Evolutionary conservation across 2,888 invertebrate genomes (phyloP).

Genomic region (Diloba caeruleocephala): DNA sequence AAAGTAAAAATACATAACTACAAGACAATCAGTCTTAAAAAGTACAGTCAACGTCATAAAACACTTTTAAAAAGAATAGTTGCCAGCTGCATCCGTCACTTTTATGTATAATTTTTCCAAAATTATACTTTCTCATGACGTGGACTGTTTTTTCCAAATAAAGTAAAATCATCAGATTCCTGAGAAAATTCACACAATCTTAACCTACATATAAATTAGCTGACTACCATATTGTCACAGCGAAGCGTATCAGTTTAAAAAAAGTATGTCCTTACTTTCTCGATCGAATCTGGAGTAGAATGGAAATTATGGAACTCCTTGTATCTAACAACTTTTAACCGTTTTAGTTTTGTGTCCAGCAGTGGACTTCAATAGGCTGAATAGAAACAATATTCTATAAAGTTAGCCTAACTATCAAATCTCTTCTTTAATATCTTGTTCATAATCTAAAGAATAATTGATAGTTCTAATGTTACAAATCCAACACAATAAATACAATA

Average conservation of each 20-base stretch:
- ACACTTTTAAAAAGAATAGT: slow-evolving; percentile 33
- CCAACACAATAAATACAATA: too few species aligned
- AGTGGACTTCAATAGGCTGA: slow-evolving; percentile 6
- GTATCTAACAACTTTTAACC: slow-evolving; percentile 1
- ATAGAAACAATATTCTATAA: background rate
- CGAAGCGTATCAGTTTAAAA: slow-evolving; percentile 69
- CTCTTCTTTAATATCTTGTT: slow-evolving; percentile 39
- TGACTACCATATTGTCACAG: slow-evolving; percentile 76
- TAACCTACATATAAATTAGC: slow-evolving; percentile 61
- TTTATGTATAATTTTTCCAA: slow-evolving; percentile 35
- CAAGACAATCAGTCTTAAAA: slow-evolving; percentile 56
- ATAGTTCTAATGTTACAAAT: slow-evolving; percentile 19
- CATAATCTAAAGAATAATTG: slow-evolving; percentile 47
- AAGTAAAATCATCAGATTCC: slow-evolving; percentile 16
- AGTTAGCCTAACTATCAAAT: slow-evolving; percentile 34
- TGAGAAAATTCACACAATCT: slow-evolving; percentile 34
- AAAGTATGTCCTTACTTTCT: slow-evolving; percentile 22
- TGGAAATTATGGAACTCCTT: slow-evolving; percentile 1
- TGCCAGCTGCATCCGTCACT: slow-evolving; percentile 32
- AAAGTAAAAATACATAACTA: slow-evolving; percentile 35
- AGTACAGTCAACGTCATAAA: slow-evolving; percentile 51
- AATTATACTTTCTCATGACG: slow-evolving; percentile 30
- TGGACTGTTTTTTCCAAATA: slow-evolving; percentile 36
- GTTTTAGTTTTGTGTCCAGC: slow-evolving; percentile 6
- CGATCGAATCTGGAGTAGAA: slow-evolving; percentile 21